Conservation (phyloP, 2,888 invertebrate genomes). For the Dryobota labecula region DNA sequence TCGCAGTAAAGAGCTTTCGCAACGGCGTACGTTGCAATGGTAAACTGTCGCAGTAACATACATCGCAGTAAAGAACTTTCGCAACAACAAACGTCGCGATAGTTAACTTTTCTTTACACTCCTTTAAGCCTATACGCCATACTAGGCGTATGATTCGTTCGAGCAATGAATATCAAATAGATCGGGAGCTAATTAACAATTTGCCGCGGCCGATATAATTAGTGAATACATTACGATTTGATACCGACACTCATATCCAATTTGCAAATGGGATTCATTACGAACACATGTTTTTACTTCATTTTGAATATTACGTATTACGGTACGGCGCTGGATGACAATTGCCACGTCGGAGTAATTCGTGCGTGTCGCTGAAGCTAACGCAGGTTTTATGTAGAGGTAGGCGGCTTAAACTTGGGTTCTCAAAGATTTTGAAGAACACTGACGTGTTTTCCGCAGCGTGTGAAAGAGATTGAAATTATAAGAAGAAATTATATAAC, state of each 20-base stretch:
- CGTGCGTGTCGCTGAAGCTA: slow-evolving; percentile 21
- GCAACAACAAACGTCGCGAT: no score
- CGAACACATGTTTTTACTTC: slow-evolving; percentile 49
- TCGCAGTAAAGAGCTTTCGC: no score
- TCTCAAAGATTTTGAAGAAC: not conserved
- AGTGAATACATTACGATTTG: slow-evolving; percentile 47
- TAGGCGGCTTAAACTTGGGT: not conserved
- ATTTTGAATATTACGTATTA: slow-evolving; percentile 58
- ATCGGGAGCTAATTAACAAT: slow-evolving; percentile 53
- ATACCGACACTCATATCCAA: slow-evolving; percentile 39
- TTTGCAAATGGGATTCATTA: slow-evolving; percentile 51
- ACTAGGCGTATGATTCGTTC: slow-evolving; percentile 20
- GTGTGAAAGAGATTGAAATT: not conserved
- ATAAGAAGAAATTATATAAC: not conserved
- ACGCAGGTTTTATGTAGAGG: not conserved
- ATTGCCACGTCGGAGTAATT: slow-evolving; percentile 16
- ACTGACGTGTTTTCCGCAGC: not conserved
- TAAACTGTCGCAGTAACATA: no score
- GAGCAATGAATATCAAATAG: slow-evolving; percentile 35
- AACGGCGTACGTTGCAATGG: no score
- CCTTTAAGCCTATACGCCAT: not conserved
- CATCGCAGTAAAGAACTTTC: no score
- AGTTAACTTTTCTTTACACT: no score
- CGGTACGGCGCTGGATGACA: slow-evolving; percentile 31
- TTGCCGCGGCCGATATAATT: slow-evolving; percentile 38